phyloP scores from a whole-genome alignment of 2,888 invertebrate genomes.

The Macaria notata region DNA sequence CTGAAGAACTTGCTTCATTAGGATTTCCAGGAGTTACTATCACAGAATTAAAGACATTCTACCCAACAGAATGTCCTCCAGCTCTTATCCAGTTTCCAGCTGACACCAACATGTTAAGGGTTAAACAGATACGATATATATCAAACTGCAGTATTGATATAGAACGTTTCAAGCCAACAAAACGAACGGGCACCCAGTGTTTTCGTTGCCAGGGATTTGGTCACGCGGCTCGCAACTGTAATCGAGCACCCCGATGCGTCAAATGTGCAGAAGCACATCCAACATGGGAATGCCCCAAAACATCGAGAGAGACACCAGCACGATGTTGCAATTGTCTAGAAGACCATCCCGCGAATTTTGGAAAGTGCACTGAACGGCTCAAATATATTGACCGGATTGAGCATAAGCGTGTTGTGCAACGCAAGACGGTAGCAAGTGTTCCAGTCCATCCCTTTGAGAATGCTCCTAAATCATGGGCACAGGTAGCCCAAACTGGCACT shows the following conservation, averaged over 20 bases:
- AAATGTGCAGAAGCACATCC: not conserved
- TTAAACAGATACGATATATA: not conserved
- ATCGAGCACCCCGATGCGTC: not conserved
- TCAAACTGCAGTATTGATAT: not conserved
- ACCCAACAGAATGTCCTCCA: not conserved
- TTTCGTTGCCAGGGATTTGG: constrained; percentile 1
- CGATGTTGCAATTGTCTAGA: not conserved
- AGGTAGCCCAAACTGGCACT: not conserved
- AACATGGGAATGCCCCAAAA: not conserved
- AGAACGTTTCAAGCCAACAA: not conserved
- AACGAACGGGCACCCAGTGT: not conserved
- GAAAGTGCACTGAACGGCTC: not conserved
- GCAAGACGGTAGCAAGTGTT: too few species aligned
- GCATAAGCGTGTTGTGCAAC: not conserved
- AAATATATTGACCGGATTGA: not conserved
- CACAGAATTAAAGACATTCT: not conserved
- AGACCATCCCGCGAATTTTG: constrained; percentile 1
- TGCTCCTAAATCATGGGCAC: not conserved
- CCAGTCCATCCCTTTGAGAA: too few species aligned
- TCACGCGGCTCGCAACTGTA: constrained; percentile 1
- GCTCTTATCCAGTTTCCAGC: not conserved
- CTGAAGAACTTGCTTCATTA: not conserved
- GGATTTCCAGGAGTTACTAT: not conserved
- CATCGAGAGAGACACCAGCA: not conserved
- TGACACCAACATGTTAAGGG: not conserved